Percentiles rank a stretch among this genome's conserved stretches.
Conservation (phyloP, 2,888 invertebrate genomes). For the Ormyrus labotus region DNA sequence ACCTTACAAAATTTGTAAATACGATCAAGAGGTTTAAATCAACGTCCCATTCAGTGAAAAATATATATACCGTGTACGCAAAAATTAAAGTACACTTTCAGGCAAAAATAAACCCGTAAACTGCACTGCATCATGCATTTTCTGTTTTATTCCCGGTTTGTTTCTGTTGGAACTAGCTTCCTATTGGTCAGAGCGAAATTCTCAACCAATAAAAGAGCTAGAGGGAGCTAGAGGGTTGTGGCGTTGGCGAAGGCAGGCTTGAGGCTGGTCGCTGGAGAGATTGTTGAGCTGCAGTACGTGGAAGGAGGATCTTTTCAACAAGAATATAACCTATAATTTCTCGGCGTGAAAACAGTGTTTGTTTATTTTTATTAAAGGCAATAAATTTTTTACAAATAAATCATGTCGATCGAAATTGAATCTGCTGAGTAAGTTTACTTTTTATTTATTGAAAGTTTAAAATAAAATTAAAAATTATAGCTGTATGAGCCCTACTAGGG, state of each 20-base stretch:
- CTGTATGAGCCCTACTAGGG: too few species aligned
- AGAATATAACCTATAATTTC: too few species aligned
- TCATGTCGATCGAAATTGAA: constrained; percentile 94
- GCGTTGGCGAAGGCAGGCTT: too few species aligned
- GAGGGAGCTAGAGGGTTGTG: too few species aligned
- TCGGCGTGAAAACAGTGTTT: not conserved
- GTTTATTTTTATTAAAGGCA: constrained; percentile 13
- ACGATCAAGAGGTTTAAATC: constrained; percentile 9
- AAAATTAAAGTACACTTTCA: too few species aligned
- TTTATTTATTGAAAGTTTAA: constrained; percentile 42
- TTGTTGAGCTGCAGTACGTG: too few species aligned
- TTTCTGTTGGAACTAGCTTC: not conserved
- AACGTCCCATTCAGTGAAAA: not conserved
- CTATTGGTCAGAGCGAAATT: too few species aligned
- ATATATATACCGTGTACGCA: too few species aligned
- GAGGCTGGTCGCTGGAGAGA: too few species aligned
- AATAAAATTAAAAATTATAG: not conserved
- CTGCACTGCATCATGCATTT: not conserved
- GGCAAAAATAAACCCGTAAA: too few species aligned
- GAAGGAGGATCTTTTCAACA: too few species aligned
- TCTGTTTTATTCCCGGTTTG: not conserved
- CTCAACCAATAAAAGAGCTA: too few species aligned
- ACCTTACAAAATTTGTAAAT: constrained; percentile 10
- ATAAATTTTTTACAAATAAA: not conserved
- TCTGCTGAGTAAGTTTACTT: constrained; percentile 84